Percentiles rank a stretch among this genome's conserved stretches.
Evolutionary conservation across 2,888 invertebrate genomes (phyloP).

Genomic region (Alloscopus bannaensis): DNA sequence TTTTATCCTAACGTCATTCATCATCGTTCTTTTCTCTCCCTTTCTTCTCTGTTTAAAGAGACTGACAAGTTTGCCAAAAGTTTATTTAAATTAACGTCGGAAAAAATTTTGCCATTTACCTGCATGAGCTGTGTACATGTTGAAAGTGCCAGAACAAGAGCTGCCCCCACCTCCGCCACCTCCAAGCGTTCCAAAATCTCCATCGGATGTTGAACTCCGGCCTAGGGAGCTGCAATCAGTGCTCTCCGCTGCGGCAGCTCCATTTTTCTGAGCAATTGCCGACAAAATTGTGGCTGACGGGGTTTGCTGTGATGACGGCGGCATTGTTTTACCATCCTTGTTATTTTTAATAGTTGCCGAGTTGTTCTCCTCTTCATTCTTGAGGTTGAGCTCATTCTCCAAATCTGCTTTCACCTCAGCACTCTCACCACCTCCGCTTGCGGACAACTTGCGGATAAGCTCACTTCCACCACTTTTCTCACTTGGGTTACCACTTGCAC

Average conservation of each 20-base stretch:
- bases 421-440: slow-evolving; percentile 7
- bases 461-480: slow-evolving; percentile 13
- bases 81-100: too few species aligned
- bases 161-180: slow-evolving; percentile 31
- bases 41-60: neutral
- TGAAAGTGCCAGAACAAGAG: slow-evolving; percentile 52
- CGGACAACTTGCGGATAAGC: neutral
- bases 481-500: neutral
- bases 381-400: neutral
- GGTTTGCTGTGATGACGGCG: slow-evolving; percentile 11
- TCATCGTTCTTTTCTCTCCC: slow-evolving; percentile 1
- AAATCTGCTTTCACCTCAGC: slow-evolving; percentile 10
- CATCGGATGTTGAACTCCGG: slow-evolving; percentile 75
- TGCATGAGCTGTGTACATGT: slow-evolving; percentile 66
- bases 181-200: slow-evolving; percentile 74
- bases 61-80: neutral
- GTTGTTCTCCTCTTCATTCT: slow-evolving; percentile 25
- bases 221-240: slow-evolving; percentile 75
- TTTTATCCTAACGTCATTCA: too few species aligned
- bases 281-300: slow-evolving; percentile 18
- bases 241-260: slow-evolving; percentile 66
- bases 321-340: too few species aligned
- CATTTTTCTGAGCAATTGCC: slow-evolving; percentile 1
- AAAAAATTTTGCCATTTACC: slow-evolving; percentile 41
- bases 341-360: too few species aligned